Percentiles rank a stretch among this genome's conserved stretches.
These are phyloP conservation scores for Platichthys flesus DNA, from an alignment of 2,113 vertebrate species.

Conservation along the genomic window DNA sequence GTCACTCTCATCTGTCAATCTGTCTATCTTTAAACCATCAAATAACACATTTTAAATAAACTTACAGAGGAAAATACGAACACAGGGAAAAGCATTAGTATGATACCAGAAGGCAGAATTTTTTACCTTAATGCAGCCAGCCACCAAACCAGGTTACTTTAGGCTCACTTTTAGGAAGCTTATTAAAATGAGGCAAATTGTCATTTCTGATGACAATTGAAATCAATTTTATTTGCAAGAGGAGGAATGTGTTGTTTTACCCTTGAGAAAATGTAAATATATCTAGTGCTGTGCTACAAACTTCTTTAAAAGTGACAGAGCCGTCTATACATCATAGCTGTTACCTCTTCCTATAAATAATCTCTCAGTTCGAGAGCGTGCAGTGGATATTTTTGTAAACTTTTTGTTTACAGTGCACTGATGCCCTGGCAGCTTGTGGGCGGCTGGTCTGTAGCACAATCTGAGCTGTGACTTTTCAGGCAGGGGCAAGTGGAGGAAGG, in stretches of 20 bases:
- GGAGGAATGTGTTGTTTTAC: neutral
- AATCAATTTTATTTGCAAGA: neutral
- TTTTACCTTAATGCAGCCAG: too few relatives aligned
- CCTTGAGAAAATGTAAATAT: neutral
- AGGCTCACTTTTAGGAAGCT: too few relatives aligned
- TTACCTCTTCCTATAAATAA: neutral
- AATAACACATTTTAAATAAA: too few relatives aligned
- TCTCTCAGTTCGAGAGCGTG: neutral
- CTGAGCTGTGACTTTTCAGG: slow-evolving; percentile 25
- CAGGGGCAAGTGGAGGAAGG: slow-evolving; percentile 10
- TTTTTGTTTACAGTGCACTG: neutral
- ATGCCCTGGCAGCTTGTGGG: neutral
- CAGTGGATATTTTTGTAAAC: slow-evolving; percentile 14
- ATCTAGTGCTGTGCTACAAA: neutral
- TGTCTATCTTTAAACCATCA: too few relatives aligned
- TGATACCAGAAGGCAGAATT: too few relatives aligned
- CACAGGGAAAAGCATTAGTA: too few relatives aligned
- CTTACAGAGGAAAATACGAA: too few relatives aligned
- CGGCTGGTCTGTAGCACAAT: slow-evolving; percentile 2
- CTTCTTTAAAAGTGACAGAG: neutral
- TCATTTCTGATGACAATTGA: neutral
- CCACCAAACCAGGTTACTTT: too few relatives aligned
- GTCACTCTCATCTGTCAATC: too few relatives aligned
- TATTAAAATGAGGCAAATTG: neutral
- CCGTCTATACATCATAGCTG: neutral